A percentile compares a stretch with the other conserved stretches of the same genome.
phyloP scores from a whole-genome alignment of 2,113 vertebrate genomes.

The Noctilio leporinus region DNA sequence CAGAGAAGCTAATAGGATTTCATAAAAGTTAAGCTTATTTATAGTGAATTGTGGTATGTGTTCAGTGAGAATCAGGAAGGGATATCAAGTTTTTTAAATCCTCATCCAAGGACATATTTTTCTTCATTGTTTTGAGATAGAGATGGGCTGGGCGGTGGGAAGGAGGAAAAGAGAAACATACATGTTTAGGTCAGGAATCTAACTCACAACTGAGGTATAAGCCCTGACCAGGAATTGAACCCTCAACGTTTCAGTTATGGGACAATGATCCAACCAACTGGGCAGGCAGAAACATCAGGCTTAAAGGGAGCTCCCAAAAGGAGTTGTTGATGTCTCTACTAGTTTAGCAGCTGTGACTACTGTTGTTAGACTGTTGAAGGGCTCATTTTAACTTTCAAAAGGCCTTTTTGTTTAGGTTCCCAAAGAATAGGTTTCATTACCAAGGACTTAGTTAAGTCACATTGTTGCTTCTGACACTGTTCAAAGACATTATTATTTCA shows the following conservation, averaged over 20 bases:
- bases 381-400: not conserved
- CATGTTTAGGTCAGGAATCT: no score
- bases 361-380: not conserved
- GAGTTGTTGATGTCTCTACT: not conserved
- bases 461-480: not conserved
- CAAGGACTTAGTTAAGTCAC: not conserved
- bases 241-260: no score
- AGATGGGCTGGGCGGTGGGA: no score
- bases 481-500: not conserved
- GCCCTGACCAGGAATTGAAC: no score
- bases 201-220: no score
- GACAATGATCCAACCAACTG: no score
- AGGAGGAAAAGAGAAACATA: no score
- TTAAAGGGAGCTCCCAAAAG: not conserved
- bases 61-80: not conserved
- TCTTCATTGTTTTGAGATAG: no score
- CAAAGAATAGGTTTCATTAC: not conserved
- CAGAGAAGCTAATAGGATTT: not conserved
- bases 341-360: not conserved
- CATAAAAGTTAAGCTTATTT: not conserved
- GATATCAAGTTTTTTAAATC: not conserved
- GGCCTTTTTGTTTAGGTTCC: not conserved
- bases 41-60: not conserved
- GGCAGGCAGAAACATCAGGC: not conserved
- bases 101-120: no score